Percentiles rank a stretch among this genome's conserved stretches.
phyloP scores from a whole-genome alignment of 2,113 vertebrate species.

The Casuarius casuarius region DNA sequence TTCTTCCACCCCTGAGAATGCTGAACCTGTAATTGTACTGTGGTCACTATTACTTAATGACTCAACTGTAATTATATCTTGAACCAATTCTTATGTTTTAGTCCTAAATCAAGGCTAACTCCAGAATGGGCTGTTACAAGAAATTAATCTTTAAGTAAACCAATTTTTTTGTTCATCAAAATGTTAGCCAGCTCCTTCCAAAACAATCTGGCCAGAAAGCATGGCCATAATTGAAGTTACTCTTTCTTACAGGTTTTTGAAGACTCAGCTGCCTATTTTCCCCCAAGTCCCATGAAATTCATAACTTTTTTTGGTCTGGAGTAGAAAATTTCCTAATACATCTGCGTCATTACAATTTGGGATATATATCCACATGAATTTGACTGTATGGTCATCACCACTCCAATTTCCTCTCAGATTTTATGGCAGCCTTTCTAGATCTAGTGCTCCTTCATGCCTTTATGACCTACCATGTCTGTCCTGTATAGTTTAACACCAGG shows the following conservation, averaged over 20 bases:
- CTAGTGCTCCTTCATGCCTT: not conserved
- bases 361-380: not conserved
- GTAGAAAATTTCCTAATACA: not conserved
- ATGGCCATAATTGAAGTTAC: not conserved
- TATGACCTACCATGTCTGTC: not conserved
- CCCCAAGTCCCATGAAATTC: not conserved
- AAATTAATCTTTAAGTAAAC: not conserved
- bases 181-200: not conserved
- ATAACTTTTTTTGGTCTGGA: not conserved
- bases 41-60: slow-evolving; percentile 1
- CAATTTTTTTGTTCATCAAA: slow-evolving; percentile 3
- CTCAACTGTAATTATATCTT: not conserved
- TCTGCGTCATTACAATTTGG: not conserved
- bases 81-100: not conserved
- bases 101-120: slow-evolving; percentile 17
- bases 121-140: not conserved
- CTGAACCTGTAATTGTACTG: not conserved
- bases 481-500: not conserved
- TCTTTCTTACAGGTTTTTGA: slow-evolving; percentile 20
- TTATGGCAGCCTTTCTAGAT: not conserved
- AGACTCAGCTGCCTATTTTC: not conserved
- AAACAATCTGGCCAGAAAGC: not conserved
- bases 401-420: not conserved
- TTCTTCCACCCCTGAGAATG: not conserved
- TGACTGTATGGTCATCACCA: not conserved